phyloP scores from a whole-genome alignment of 2,888 invertebrate species.

The Drosophila nigricruria region DNA sequence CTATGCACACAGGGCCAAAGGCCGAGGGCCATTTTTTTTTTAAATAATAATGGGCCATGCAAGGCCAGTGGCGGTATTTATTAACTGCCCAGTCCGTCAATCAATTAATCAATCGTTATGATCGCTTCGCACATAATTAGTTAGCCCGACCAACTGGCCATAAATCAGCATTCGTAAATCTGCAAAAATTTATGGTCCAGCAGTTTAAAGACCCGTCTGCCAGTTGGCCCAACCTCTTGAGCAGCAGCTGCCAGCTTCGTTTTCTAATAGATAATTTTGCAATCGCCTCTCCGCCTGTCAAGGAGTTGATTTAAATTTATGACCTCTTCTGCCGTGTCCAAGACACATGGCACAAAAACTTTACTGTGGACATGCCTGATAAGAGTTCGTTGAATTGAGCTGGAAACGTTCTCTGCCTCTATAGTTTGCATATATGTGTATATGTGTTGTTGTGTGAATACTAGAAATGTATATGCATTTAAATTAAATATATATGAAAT shows the following conservation, averaged over 20 bases:
- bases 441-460: neutral
- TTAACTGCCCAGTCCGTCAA: conserved; percentile 17
- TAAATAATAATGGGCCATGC: conserved; percentile 23
- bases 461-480: neutral
- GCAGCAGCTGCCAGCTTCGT: conserved; percentile 42
- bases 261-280: conserved; percentile 62
- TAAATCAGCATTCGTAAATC: conserved; percentile 43
- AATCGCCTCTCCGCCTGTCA: conserved; percentile 64
- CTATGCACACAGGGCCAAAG: conserved; percentile 35
- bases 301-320: conserved; percentile 75
- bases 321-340: conserved; percentile 60
- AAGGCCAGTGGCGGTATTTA: conserved; percentile 10
- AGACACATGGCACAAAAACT: conserved; percentile 55
- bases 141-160: conserved; percentile 25
- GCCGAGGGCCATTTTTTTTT: conserved; percentile 19
- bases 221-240: conserved; percentile 11
- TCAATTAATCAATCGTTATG: conserved; percentile 57
- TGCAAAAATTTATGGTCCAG: conserved; percentile 19
- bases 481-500: neutral
- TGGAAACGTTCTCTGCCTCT: neutral
- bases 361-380: conserved; percentile 23
- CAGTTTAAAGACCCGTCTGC: conserved; percentile 25
- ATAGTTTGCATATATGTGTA: neutral
- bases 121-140: conserved; percentile 62
- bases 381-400: conserved; percentile 18